Evolutionary conservation across 2,797 vertebrate genomes (phyloP).

Genomic region (Naso thynnoides): DNA sequence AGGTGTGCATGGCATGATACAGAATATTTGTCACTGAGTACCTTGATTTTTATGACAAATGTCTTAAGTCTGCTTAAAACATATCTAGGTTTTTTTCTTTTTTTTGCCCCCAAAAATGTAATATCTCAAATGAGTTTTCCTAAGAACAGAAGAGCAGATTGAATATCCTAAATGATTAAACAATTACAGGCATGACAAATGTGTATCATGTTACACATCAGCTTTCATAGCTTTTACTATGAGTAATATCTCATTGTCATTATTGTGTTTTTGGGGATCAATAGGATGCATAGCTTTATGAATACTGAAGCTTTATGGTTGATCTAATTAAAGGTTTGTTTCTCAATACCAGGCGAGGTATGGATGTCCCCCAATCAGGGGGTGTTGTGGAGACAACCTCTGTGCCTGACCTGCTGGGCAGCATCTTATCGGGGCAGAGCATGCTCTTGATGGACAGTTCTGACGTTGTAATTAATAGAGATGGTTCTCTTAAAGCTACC

Average conservation of each 20-base stretch:
- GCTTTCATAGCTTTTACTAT: background rate
- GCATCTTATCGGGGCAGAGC: constrained; percentile 94
- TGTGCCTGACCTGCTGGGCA: constrained; percentile 94
- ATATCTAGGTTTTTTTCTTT: too few relatives aligned
- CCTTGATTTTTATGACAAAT: too few relatives aligned
- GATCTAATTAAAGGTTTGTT: constrained; percentile 32
- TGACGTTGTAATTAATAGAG: constrained; percentile 93
- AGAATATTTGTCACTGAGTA: too few relatives aligned
- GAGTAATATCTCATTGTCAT: background rate
- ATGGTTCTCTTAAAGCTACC: constrained; percentile 92
- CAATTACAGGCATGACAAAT: background rate
- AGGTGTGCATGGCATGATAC: too few relatives aligned
- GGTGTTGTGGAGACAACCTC: constrained; percentile 85
- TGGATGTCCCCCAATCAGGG: constrained; percentile 71
- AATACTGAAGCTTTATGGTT: constrained; percentile 4
- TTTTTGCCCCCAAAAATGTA: too few relatives aligned
- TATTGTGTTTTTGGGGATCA: background rate
- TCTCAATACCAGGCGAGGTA: constrained; percentile 64
- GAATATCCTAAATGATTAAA: background rate
- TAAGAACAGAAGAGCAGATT: background rate
- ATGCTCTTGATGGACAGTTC: constrained; percentile 95
- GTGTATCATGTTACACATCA: background rate
- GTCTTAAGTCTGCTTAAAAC: too few relatives aligned
- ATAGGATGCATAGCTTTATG: background rate
- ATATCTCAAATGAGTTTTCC: background rate